Evolutionary conservation across 2,797 vertebrate genomes (phyloP).

Genomic region (Zenarchopterus dispar): DNA sequence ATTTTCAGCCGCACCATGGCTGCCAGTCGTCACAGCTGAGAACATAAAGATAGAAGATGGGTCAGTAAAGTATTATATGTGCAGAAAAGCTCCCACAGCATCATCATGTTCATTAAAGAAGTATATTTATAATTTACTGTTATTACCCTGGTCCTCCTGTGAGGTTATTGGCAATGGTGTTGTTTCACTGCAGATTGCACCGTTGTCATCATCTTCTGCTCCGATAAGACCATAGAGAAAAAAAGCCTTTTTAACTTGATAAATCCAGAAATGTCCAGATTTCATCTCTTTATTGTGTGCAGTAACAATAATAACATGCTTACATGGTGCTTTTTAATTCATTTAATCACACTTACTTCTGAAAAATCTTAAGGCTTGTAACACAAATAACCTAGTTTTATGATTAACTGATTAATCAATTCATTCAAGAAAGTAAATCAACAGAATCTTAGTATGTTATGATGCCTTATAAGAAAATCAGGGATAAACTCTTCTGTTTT

Average conservation of each 20-base stretch:
- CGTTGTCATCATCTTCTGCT: slow-evolving; percentile 55
- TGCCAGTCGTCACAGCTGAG: slow-evolving; percentile 50
- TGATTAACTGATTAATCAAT: too few relatives aligned
- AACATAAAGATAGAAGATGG: slow-evolving; percentile 2
- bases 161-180: slow-evolving; percentile 50
- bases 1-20: slow-evolving; percentile 25
- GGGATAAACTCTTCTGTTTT: neutral
- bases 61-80: slow-evolving; percentile 6
- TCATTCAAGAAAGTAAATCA: too few relatives aligned
- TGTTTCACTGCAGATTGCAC: slow-evolving; percentile 43
- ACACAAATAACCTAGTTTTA: too few relatives aligned
- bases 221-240: neutral
- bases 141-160: slow-evolving; percentile 60
- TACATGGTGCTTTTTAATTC: too few relatives aligned
- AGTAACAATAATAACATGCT: too few relatives aligned
- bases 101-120: neutral
- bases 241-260: neutral
- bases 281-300: too few relatives aligned
- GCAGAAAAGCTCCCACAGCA: neutral
- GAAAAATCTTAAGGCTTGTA: too few relatives aligned
- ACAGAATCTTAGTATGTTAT: too few relatives aligned
- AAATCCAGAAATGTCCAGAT: too few relatives aligned
- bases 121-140: neutral
- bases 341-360: too few relatives aligned
- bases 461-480: too few relatives aligned